Conservation (phyloP, 2,888 invertebrate species). For the Chrysodeixis includens region DNA sequence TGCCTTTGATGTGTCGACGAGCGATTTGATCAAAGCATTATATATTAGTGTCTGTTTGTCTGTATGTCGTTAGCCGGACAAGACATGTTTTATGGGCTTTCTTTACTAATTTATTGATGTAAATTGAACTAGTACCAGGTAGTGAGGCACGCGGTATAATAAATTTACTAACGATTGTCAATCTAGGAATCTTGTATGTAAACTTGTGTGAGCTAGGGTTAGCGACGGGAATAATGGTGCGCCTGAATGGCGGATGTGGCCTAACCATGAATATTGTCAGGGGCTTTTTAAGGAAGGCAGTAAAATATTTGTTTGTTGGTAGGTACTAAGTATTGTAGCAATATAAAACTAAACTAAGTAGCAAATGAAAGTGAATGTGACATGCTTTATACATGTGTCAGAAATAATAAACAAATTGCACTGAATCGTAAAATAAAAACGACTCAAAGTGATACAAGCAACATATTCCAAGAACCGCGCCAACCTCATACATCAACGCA, state of each 20-base stretch:
- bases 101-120: constrained; percentile 60
- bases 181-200: constrained; percentile 37
- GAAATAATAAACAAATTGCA: background rate
- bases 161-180: constrained; percentile 35
- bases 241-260: constrained; percentile 11
- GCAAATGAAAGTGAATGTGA: too few species aligned
- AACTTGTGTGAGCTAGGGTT: constrained; percentile 15
- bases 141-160: constrained; percentile 21
- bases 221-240: constrained; percentile 10
- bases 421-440: background rate
- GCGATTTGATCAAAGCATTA: constrained; percentile 73
- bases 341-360: too few species aligned
- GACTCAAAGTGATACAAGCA: background rate
- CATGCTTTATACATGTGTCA: background rate
- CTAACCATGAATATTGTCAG: background rate
- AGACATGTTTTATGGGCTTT: constrained; percentile 69
- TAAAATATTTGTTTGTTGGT: background rate
- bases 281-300: background rate
- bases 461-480: background rate
- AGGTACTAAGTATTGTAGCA: too few species aligned
- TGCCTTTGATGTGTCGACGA: constrained; percentile 72
- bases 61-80: constrained; percentile 50
- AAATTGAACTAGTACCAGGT: constrained; percentile 46
- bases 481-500: background rate
- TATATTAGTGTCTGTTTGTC: constrained; percentile 55